Conservation (phyloP, 1,140 invertebrate species). For the Zaprionus inermis region DNA sequence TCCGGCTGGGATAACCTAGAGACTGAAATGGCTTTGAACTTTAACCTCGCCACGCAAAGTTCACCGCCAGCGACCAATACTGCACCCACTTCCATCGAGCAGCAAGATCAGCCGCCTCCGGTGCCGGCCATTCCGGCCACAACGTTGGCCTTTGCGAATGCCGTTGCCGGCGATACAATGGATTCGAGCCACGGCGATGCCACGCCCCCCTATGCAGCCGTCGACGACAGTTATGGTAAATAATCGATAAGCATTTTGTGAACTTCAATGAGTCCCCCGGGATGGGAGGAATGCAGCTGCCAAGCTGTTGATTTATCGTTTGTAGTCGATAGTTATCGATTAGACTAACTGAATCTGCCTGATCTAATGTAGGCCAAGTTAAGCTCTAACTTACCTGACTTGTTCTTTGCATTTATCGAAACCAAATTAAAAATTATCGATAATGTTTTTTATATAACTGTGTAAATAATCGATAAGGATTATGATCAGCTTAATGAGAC, state of each 20-base stretch:
- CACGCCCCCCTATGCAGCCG: constrained; percentile 78
- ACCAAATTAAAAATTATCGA: not conserved
- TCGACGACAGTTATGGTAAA: constrained; percentile 83
- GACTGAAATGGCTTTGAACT: constrained; percentile 57
- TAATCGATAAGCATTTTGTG: constrained; percentile 14
- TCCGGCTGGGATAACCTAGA: constrained; percentile 71
- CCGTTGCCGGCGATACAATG: constrained; percentile 64
- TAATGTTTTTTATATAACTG: not conserved
- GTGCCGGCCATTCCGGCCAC: constrained; percentile 74
- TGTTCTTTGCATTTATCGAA: not conserved
- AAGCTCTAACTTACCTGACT: too few relatives aligned
- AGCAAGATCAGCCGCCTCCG: constrained; percentile 78
- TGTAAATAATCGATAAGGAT: too few relatives aligned
- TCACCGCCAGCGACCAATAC: constrained; percentile 41
- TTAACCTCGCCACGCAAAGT: constrained; percentile 42
- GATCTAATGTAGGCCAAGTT: too few relatives aligned
- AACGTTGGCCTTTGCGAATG: constrained; percentile 75
- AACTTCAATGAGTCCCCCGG: not conserved
- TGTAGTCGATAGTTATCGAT: not conserved
- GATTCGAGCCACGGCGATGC: constrained; percentile 55
- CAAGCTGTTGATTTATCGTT: not conserved
- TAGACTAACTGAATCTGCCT: too few relatives aligned
- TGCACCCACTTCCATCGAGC: constrained; percentile 75
- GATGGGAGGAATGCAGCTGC: not conserved
- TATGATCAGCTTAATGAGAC: too few relatives aligned